These are phyloP conservation scores for Takifugu bimaculatus DNA, from an alignment of 2,113 vertebrate species.

Conservation along the genomic window DNA sequence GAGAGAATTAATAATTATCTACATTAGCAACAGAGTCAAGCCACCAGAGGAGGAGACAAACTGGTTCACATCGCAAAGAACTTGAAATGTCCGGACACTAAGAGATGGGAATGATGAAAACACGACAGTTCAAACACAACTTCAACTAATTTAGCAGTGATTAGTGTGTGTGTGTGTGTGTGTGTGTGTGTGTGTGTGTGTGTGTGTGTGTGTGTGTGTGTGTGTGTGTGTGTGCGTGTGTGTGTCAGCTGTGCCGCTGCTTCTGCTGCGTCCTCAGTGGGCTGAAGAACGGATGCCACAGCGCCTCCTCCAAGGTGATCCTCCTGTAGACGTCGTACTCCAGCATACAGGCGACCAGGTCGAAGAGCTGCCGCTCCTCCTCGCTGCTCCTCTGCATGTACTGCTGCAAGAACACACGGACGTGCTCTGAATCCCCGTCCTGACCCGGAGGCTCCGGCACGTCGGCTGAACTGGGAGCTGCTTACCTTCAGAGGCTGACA, in stretches of 20 bases:
- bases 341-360: constrained; percentile 88
- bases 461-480: not conserved
- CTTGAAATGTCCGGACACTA: too few relatives aligned
- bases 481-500: constrained; percentile 89
- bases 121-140: too few relatives aligned
- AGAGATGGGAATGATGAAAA: too few relatives aligned
- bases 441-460: not conserved
- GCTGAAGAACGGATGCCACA: constrained; percentile 89
- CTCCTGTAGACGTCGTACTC: constrained; percentile 85
- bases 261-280: constrained; percentile 50
- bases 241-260: constrained; percentile 28
- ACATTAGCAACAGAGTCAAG: not conserved
- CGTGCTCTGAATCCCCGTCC: not conserved
- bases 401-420: constrained; percentile 64
- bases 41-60: not conserved
- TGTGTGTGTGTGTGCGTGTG: constrained; percentile 4
- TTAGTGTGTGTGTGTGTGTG: too few relatives aligned
- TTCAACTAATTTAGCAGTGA: too few relatives aligned
- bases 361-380: constrained; percentile 85
- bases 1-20: not conserved
- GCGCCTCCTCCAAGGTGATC: constrained; percentile 88
- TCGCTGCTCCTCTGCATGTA: constrained; percentile 79
- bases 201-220: constrained; percentile 20
- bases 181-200: constrained; percentile 3
- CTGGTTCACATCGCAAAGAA: not conserved